Base-by-base conservation (phyloP, 92 coral and sea anemone species). In the Actinernus sp. region DNA sequence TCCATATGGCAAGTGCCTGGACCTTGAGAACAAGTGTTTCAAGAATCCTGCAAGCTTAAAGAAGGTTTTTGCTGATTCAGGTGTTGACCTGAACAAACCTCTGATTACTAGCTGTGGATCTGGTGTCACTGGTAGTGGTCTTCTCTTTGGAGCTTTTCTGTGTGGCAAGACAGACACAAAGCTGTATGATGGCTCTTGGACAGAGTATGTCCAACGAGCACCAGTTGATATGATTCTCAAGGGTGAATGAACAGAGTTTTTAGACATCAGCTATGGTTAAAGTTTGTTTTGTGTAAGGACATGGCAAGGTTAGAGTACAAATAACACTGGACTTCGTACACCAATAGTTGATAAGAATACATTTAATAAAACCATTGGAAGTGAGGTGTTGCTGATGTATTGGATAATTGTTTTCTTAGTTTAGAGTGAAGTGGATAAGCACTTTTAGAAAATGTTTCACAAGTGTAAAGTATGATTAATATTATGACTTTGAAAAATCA, bases 131-230 rank as follows among this genome's bases (percentile, higher is more conserved):
- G 97, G 92, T 0, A 63, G 85, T 31, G 62, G 94, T 17, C 26
- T 94, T 20, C 68, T 88, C 31, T 75, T 94, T 49, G 98, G 88
- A 0, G 73, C 92, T 22, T 84, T 83, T 58, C 62, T 87, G 79
- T 68, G 90, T 81, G 97, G 92, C 7, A 84, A 81, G 47, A 72
- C 65, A 2, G 95, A 91, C 76, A 84, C 83, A 27, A 84, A 55
- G 63, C 79, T 94, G 31, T 94, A 91, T 33, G 98, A 94, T 77
- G 98, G 98, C 24, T 91, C 98, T 1, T 94, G 98, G 98, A 81
- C 88, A 0, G 98, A 94, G 57, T 94, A 81, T 83, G 92, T 79
- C 3, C 91, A 79, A 50, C 89, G 97, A 20, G 97, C 97, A 37
- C 61, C 94, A 16, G 68, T 85, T 33, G 93, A 95, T 31, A 79